phyloP scores from a whole-genome alignment of 2,797 vertebrate genomes.

The Chlorospingus semifuscus region DNA sequence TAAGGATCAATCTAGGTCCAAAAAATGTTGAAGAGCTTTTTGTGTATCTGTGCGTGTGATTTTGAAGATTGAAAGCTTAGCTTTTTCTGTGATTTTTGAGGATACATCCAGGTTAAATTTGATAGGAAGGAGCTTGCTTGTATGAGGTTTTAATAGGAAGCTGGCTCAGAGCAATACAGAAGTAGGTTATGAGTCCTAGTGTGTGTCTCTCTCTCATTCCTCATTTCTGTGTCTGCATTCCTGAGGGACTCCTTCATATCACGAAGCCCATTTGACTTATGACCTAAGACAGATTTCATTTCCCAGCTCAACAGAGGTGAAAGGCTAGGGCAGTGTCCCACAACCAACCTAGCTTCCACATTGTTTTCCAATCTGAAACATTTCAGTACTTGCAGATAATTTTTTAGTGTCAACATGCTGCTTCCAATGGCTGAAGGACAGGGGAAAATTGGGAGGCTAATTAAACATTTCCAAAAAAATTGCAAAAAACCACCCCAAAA shows the following conservation, averaged over 20 bases:
- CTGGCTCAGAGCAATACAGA: neutral
- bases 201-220: neutral
- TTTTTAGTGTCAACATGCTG: neutral
- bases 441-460: neutral
- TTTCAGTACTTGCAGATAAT: neutral
- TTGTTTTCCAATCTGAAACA: neutral
- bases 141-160: neutral
- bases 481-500: neutral
- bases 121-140: neutral
- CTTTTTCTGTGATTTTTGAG: neutral
- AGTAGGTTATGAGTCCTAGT: constrained; percentile 2
- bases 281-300: neutral
- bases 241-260: constrained; percentile 18
- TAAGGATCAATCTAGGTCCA: neutral
- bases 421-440: neutral
- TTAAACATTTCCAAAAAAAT: neutral
- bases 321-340: constrained; percentile 7
- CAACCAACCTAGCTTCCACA: neutral
- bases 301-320: neutral
- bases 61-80: neutral
- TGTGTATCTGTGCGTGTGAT: neutral
- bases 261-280: constrained; percentile 15
- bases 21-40: neutral
- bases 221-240: neutral
- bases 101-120: neutral